Conservation (phyloP, 2,113 vertebrate species). For the Crocuta crocuta region DNA sequence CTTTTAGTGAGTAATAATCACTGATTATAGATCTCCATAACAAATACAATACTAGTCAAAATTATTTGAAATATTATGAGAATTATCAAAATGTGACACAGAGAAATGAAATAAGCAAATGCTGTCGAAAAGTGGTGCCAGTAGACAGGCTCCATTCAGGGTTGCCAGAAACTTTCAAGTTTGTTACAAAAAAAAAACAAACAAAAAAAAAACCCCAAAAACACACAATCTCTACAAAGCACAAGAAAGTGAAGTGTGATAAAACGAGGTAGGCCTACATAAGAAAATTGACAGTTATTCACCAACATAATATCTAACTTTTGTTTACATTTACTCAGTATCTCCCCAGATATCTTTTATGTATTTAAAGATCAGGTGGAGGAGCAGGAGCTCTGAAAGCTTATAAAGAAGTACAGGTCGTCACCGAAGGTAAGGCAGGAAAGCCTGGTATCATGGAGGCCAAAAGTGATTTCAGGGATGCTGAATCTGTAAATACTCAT, state of each 20-base stretch:
- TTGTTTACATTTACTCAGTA: background rate
- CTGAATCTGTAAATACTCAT: background rate
- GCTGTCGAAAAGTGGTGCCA: background rate
- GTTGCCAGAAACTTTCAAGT: background rate
- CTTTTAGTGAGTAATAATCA: background rate
- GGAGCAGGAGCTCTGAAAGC: background rate
- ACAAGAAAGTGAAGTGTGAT: background rate
- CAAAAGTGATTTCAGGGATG: background rate
- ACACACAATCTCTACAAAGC: background rate
- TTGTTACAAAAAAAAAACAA: background rate
- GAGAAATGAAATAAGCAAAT: background rate
- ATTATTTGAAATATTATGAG: background rate
- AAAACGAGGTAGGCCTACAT: background rate
- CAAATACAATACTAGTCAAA: background rate
- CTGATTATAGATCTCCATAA: background rate
- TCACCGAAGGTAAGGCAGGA: background rate
- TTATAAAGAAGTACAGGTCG: background rate
- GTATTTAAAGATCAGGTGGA: background rate
- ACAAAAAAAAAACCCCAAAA: background rate
- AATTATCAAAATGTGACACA: background rate
- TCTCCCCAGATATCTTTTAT: background rate
- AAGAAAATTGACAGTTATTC: background rate
- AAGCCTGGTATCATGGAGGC: background rate
- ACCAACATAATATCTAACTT: background rate
- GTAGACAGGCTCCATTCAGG: background rate